Conservation (phyloP, 2,797 vertebrate species). For the Yasuhikotakia modesta region DNA sequence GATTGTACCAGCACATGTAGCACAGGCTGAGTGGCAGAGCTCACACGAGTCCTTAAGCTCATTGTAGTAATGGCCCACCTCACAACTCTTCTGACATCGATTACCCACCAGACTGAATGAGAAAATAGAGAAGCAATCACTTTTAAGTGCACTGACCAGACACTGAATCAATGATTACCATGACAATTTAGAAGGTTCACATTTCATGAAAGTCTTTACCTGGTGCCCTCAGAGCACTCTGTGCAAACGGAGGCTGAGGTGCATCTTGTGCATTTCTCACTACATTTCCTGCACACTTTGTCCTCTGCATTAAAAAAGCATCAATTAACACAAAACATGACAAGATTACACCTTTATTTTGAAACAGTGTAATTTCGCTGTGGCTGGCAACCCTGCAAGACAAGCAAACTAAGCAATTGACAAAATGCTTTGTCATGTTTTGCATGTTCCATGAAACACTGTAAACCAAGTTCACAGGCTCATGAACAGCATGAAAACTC, state of each 20-base stretch:
- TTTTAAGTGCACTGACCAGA: not conserved
- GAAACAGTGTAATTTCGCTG: not conserved
- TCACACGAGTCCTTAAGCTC: conserved; percentile 79
- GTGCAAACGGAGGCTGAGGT: conserved; percentile 87
- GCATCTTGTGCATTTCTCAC: conserved; percentile 89
- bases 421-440: no score
- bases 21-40: conserved; percentile 86
- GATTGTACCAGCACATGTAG: conserved; percentile 88
- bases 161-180: not conserved
- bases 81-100: conserved; percentile 83
- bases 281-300: conserved; percentile 88
- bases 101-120: conserved; percentile 85
- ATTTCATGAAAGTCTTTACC: conserved; percentile 77
- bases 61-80: conserved; percentile 81
- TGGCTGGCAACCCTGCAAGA: not conserved
- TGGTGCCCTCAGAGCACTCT: conserved; percentile 89
- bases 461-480: no score
- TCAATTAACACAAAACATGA: not conserved
- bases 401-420: no score
- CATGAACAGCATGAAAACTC: no score
- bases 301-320: conserved; percentile 74
- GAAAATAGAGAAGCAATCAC: not conserved
- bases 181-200: not conserved
- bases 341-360: not conserved
- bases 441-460: no score